Base-by-base conservation (phyloP, 2,113 vertebrate species). In the Pelvicachromis taeniatus region DNA sequence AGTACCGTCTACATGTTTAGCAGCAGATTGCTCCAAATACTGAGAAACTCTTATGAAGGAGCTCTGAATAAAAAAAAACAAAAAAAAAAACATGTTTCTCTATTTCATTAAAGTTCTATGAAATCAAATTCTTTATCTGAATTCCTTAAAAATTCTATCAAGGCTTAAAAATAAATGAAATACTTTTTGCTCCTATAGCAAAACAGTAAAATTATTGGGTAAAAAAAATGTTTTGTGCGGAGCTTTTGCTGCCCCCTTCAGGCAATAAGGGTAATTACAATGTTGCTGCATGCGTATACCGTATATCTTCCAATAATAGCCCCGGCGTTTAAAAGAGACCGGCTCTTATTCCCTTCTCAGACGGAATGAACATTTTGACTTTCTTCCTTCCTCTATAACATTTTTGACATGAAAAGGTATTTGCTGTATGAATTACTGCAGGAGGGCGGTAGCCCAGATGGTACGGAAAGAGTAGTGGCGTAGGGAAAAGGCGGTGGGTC, bases 221-320 rank as follows among this genome's bases (percentile, higher is more conserved):
- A 73, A 73, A 48, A 48, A 17, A 4, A 45, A 26, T 3, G 11
- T 48, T 9, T 31, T 50, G 16, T 19, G 16, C 19, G 42, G 4
- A 50, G 31, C 4, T 31, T 31, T 0, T 50, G 68, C 26, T 0
- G 0, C 23, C 42, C 68, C 68, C 68, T 75, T 75, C 29, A 29
- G 68, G 26, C 42, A 50, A 48, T n/a, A 50, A 50, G 26, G 45
- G 9, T 19, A 75, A 50, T 75, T 75, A 50, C 42, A 75, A 14
- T 2, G 0, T 31, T 19, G 68, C 26, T 75, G 2, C 12, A 2
- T 1, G 2, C 16, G 1, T 19, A 19, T 75, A n/a, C n/a, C n/a
- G n/a, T n/a, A n/a, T n/a, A n/a, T n/a, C n/a, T n/a, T n/a, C n/a
- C n/a, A n/a, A n/a, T n/a, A n/a, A n/a, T n/a, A n/a, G n/a, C n/a